Conservation (phyloP, 2,113 vertebrate genomes). For the Apodemus speciosus region DNA sequence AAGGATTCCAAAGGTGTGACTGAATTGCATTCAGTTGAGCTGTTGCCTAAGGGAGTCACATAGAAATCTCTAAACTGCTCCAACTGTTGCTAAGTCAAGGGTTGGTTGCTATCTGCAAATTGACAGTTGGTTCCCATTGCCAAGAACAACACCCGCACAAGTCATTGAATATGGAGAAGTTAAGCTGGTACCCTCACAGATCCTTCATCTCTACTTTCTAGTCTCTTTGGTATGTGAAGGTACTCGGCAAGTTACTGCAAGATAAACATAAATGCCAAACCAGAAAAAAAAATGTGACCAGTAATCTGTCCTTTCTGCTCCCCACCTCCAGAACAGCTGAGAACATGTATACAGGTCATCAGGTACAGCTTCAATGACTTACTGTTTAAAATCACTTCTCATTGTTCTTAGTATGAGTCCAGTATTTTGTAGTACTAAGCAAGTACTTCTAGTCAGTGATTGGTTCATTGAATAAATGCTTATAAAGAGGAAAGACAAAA, state of each 20-base stretch:
- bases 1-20: not conserved
- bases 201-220: not conserved
- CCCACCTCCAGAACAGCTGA: not conserved
- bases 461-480: slow-evolving; percentile 1
- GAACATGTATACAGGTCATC: not conserved
- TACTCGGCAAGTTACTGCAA: not conserved
- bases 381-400: not conserved
- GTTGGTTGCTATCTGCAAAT: not conserved
- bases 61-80: not conserved
- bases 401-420: not conserved
- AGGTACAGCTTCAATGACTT: not conserved
- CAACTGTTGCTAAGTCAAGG: not conserved
- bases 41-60: not conserved
- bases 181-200: not conserved
- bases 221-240: not conserved
- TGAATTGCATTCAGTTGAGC: not conserved
- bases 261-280: not conserved
- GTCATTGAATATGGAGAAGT: not conserved
- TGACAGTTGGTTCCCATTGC: not conserved
- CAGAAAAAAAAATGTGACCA: not conserved
- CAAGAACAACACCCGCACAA: not conserved
- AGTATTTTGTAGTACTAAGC: not conserved
- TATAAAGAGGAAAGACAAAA: slow-evolving; percentile 32
- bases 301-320: not conserved
- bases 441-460: not conserved